Base-by-base conservation (phyloP, 2,113 vertebrate genomes). In the Stomatorhinus ivindoensis region DNA sequence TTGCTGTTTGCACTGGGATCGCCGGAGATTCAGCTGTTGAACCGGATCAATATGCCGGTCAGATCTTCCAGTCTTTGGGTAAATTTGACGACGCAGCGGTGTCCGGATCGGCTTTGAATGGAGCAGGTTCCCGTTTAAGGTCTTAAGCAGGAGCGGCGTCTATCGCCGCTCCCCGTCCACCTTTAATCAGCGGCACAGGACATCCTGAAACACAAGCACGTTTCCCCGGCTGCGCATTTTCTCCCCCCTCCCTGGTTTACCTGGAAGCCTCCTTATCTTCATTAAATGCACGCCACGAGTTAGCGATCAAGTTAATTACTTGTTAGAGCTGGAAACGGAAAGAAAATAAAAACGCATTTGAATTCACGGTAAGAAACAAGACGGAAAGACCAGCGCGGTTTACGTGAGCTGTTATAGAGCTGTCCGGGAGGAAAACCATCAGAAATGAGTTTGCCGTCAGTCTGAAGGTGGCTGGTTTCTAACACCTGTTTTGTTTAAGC, bases 1-100 rank as follows among this genome's bases (percentile, higher is more conserved):
- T 53, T 47, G 24, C 89, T 88, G 91, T 44, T 91, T 85, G 87
- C 89, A 89, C 90, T 61, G 87, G 39, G 89, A 89, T 90, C 53
- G 89, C n/a, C 87, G 50, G 89, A 73, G 88, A 89, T 92, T 90
- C 92, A 90, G 88, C 19, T 55, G 89, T 86, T 55, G 58, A 88
- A 87, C 46, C 87, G 69, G 86, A 92, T 92, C 91, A 92, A 91
- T 93, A 92, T 92, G 91, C 91, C 89, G 88, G 88, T 91, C 91
- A 92, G 91, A 91, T 91, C 90, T 89, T 89, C 90, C 88, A 88
- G 86, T 90, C 58, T 90, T 85, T 83, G 91, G 91, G 87, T 83
- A 76, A 46, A 84, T 88, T 92, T 89, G 88, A 90, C 87, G 53
- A 92, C 86, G 90, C 50, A 90, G 87, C 91, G 88, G 87, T 58